Conservation (phyloP, 2,113 vertebrate genomes). For the Hippocampus comes region DNA sequence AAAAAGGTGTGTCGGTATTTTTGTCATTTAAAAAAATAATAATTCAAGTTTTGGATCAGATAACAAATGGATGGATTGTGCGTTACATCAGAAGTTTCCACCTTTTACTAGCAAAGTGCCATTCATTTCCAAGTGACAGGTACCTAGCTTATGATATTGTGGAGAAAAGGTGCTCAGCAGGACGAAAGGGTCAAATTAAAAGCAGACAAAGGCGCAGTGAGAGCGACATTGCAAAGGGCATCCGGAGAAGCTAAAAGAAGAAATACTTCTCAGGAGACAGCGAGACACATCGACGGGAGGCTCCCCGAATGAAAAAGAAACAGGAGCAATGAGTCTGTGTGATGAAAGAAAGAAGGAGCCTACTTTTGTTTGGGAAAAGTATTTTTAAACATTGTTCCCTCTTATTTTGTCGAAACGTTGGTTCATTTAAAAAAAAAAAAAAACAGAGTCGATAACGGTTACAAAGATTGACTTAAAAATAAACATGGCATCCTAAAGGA, state of each 20-base stretch:
- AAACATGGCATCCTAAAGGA: neutral
- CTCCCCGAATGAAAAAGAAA: conserved; percentile 36
- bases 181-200: conserved; percentile 32
- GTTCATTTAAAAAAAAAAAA: neutral
- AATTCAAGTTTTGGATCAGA: too few relatives aligned
- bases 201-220: conserved; percentile 20
- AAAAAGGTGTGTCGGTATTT: too few relatives aligned
- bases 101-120: conserved; percentile 20
- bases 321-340: conserved; percentile 14
- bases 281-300: conserved; percentile 32
- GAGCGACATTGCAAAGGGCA: conserved; percentile 58
- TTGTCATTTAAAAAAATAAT: too few relatives aligned
- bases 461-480: neutral
- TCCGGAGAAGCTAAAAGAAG: conserved; percentile 56
- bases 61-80: too few relatives aligned
- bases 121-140: conserved; percentile 5
- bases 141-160: conserved; percentile 11
- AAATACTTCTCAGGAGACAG: conserved; percentile 49
- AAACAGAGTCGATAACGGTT: neutral
- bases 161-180: conserved; percentile 18
- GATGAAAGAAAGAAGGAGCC: conserved; percentile 11
- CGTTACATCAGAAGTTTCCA: neutral
- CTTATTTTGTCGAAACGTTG: neutral
- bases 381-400: neutral
- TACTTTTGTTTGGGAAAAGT: conserved; percentile 7